phyloP scores from a whole-genome alignment of 1,140 invertebrate genomes.

The Drosophila asahinai region DNA sequence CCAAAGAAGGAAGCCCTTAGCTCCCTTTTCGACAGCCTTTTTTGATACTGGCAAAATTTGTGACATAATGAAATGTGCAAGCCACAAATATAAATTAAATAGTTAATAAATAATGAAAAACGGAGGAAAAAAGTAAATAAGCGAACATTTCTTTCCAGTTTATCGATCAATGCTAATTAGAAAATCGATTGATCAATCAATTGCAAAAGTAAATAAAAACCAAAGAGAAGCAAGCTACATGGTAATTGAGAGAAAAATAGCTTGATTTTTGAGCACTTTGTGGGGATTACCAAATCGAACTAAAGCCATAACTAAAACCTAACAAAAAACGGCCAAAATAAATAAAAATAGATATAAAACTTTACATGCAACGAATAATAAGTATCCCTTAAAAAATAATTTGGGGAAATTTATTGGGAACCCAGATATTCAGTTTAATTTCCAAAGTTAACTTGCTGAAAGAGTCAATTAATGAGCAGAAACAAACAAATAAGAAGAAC shows the following conservation, averaged over 20 bases:
- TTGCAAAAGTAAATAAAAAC: conserved; percentile 26
- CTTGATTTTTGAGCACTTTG: conserved; percentile 10
- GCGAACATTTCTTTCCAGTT: conserved; percentile 28
- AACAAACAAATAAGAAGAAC: neutral
- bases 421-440: neutral
- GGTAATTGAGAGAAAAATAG: conserved; percentile 2
- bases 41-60: conserved; percentile 1
- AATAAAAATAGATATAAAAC: neutral
- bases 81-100: neutral
- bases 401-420: neutral
- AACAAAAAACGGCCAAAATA: neutral
- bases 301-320: neutral
- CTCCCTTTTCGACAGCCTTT: neutral
- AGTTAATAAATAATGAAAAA: neutral
- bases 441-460: neutral
- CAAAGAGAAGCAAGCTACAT: neutral
- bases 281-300: conserved; percentile 12
- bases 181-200: conserved; percentile 72
- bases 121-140: neutral
- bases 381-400: neutral
- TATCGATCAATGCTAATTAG: conserved; percentile 72
- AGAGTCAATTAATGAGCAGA: neutral
- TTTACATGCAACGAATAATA: neutral
- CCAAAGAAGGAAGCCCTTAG: conserved; percentile 12
- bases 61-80: conserved; percentile 9